These are phyloP conservation scores for Sinotaia quadrata DNA, from an alignment of 2,888 invertebrate species.

Conservation along the genomic window DNA sequence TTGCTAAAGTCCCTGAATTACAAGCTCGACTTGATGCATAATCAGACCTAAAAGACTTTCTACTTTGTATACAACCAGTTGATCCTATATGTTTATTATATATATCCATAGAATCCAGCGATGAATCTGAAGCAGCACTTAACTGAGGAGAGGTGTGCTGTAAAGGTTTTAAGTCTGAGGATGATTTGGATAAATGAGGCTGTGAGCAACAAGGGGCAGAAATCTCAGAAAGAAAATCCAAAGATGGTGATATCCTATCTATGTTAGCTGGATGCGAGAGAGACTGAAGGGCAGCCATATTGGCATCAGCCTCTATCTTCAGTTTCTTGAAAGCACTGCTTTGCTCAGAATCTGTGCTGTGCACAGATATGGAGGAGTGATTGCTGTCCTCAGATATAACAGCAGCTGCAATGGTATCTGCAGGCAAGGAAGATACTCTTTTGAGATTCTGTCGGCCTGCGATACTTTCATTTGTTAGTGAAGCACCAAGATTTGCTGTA, in stretches of 20 bases:
- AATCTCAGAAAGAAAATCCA: neutral
- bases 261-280: neutral
- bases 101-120: neutral
- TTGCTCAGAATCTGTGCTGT: conserved; percentile 59
- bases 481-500: neutral
- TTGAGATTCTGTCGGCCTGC: conserved; percentile 1
- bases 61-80: neutral
- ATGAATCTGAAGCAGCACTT: neutral
- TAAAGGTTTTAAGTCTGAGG: too few relatives aligned
- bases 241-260: neutral
- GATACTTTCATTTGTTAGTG: neutral
- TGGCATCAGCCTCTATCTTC: conserved; percentile 31
- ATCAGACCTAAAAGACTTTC: neutral
- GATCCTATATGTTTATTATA: neutral
- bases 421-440: conserved; percentile 2
- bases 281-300: neutral
- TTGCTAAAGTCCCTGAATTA: neutral
- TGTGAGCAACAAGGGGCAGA: neutral
- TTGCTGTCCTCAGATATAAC: conserved; percentile 64
- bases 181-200: neutral
- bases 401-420: conserved; percentile 2
- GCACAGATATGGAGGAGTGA: conserved; percentile 54
- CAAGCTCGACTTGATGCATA: neutral
- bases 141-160: too few relatives aligned
- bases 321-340: conserved; percentile 45